phyloP scores from a whole-genome alignment of 2,113 vertebrate genomes.

The Albula goreensis region DNA sequence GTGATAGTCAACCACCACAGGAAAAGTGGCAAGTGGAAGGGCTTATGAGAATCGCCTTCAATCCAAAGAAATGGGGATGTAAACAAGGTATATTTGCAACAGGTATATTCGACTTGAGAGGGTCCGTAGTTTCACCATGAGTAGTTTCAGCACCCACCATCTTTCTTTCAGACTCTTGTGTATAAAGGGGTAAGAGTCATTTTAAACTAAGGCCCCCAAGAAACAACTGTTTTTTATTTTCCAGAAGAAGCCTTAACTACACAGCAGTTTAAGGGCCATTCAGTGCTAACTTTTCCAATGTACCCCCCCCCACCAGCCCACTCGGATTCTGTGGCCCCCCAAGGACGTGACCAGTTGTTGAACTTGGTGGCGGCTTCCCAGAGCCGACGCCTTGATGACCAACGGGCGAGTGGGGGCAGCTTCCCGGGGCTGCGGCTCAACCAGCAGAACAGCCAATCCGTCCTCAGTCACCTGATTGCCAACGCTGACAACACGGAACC shows the following conservation, averaged over 20 bases:
- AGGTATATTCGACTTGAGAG: too few species aligned
- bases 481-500: conserved; percentile 71
- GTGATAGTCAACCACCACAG: background rate
- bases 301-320: conserved; percentile 60
- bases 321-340: conserved; percentile 71
- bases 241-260: too few species aligned
- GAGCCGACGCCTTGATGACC: conserved; percentile 80
- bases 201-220: too few species aligned
- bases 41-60: background rate
- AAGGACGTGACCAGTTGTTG: conserved; percentile 75
- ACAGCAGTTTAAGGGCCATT: background rate
- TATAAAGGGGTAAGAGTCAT: too few species aligned
- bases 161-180: too few species aligned
- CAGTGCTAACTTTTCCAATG: background rate
- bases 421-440: conserved; percentile 81
- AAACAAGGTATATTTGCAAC: background rate
- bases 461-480: conserved; percentile 79
- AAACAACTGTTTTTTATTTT: too few species aligned
- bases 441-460: conserved; percentile 61
- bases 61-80: background rate
- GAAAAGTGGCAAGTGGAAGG: background rate
- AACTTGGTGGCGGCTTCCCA: conserved; percentile 76
- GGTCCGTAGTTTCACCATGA: too few species aligned
- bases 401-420: conserved; percentile 72
- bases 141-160: too few species aligned